phyloP scores from a whole-genome alignment of 2,888 invertebrate genomes.

The Pterostichus niger region DNA sequence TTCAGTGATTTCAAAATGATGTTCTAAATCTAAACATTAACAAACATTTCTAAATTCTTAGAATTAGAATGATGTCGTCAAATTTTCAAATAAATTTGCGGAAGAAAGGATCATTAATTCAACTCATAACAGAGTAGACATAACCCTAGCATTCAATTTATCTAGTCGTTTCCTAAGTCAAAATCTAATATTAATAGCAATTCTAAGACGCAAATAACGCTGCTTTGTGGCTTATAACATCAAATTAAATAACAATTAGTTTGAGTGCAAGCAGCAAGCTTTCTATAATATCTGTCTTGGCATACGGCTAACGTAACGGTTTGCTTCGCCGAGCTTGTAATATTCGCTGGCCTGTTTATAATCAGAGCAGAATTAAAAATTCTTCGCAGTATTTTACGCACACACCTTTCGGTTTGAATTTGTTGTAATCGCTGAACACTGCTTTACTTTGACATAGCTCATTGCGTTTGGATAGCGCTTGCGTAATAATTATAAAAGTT shows the following conservation, averaged over 20 bases:
- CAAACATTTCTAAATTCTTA: conserved; percentile 18
- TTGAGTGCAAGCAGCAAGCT: conserved; percentile 41
- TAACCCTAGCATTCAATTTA: conserved; percentile 18
- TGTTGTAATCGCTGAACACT: conserved; percentile 20
- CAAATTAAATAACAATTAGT: conserved; percentile 62
- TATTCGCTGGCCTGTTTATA: conserved; percentile 56
- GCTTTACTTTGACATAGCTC: conserved; percentile 1
- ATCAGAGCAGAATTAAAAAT: conserved; percentile 56
- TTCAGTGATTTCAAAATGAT: no score
- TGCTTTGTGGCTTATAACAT: conserved; percentile 47
- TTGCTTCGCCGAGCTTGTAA: conserved; percentile 30
- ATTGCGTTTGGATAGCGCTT: conserved; percentile 3
- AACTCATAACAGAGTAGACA: conserved; percentile 6
- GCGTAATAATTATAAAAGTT: conserved; percentile 29
- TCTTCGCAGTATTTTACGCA: conserved; percentile 26
- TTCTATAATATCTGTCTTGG: conserved; percentile 49
- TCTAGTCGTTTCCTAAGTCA: conserved; percentile 28
- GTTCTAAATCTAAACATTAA: conserved; percentile 1
- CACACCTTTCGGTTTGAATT: conserved; percentile 56
- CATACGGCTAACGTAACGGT: conserved; percentile 35
- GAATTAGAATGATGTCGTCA: conserved; percentile 29
- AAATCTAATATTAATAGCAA: conserved; percentile 49
- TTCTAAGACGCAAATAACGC: conserved; percentile 42
- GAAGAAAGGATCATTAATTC: conserved; percentile 44
- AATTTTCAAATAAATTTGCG: conserved; percentile 42